Evolutionary conservation across 35 echinoderm and acorn worm species (phyloP).

Genomic region (Anneissia japonica): DNA sequence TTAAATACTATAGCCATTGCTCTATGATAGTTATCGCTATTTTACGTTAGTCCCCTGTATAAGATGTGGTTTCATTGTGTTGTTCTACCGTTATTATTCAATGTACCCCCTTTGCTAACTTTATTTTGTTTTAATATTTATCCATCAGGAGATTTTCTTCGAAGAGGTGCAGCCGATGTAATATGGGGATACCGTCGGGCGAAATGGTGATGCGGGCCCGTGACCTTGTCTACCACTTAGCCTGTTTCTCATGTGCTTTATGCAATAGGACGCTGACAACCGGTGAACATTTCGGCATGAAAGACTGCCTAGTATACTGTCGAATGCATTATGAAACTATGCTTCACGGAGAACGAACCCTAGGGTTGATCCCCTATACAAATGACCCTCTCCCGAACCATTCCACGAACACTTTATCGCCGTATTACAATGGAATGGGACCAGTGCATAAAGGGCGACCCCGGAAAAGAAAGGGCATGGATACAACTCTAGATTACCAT

Average conservation of each 20-base stretch:
- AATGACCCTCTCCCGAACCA: conserved; percentile 10
- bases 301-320: conserved; percentile 81
- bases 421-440: conserved; percentile 52
- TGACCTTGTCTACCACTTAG: conserved; percentile 77
- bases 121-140: background rate
- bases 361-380: conserved; percentile 7
- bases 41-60: too few relatives aligned
- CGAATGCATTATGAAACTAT: conserved; percentile 80
- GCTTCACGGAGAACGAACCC: conserved; percentile 2
- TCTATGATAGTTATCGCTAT: too few relatives aligned
- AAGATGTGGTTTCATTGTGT: too few relatives aligned
- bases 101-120: too few relatives aligned
- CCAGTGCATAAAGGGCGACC: conserved; percentile 88
- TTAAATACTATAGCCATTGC: too few relatives aligned
- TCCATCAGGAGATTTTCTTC: conserved; percentile 62
- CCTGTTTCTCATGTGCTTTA: conserved; percentile 78
- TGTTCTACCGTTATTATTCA: too few relatives aligned
- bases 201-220: conserved; percentile 98
- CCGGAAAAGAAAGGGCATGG: conserved; percentile 64
- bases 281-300: conserved; percentile 95
- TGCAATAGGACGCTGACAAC: conserved; percentile 73
- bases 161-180: conserved; percentile 82
- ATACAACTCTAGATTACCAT: conserved; percentile 53
- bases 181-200: conserved; percentile 72
- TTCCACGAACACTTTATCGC: conserved; percentile 18